A percentile compares a stretch with the other conserved stretches of the same genome.
Conservation (phyloP, 2,113 vertebrate genomes). For the Macrotis lagotis region DNA sequence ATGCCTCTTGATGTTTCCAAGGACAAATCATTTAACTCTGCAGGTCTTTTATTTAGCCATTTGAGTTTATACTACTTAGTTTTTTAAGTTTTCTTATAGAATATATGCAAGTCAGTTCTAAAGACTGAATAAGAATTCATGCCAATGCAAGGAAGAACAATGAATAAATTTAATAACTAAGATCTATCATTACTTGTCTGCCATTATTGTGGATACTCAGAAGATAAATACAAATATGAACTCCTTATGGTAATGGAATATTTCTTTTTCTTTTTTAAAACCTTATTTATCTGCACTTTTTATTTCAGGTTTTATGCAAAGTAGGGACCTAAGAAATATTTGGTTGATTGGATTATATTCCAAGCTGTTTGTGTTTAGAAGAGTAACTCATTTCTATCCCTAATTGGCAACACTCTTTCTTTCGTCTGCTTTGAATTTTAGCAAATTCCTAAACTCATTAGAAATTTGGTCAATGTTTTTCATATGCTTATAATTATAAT, state of each 20-base stretch:
- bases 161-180: background rate
- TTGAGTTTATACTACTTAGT: background rate
- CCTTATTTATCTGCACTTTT: background rate
- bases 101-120: background rate
- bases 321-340: background rate
- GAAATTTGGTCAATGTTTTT: background rate
- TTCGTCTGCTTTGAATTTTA: background rate
- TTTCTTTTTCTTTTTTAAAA: background rate
- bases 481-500: background rate
- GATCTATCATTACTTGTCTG: background rate
- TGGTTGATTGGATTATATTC: background rate
- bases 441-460: background rate
- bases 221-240: background rate
- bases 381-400: background rate
- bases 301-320: background rate
- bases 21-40: conserved; percentile 7
- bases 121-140: background rate
- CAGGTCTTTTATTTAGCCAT: background rate
- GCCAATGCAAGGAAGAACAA: background rate
- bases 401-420: background rate
- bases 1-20: conserved; percentile 24
- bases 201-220: background rate
- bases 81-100: background rate
- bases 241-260: background rate
- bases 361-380: background rate